Evolutionary conservation across 1,140 invertebrate species (phyloP).

Genomic region (Popillia japonica): DNA sequence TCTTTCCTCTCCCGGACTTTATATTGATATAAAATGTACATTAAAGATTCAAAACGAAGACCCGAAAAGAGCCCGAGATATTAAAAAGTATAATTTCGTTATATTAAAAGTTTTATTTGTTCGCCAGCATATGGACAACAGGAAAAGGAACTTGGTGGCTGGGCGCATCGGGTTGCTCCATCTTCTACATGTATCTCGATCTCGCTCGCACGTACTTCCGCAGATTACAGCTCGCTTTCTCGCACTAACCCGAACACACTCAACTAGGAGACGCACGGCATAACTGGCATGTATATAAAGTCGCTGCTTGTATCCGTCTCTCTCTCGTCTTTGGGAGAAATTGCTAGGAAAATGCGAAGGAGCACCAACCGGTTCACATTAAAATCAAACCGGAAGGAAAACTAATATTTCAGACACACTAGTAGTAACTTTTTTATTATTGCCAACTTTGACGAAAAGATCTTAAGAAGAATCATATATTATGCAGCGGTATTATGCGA

Average conservation of each 20-base stretch:
- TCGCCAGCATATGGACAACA: conserved; percentile 36
- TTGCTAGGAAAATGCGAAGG: neutral
- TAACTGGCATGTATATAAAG: conserved; percentile 8
- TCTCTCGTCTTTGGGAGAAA: neutral
- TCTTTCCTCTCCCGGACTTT: neutral
- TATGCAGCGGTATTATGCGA: neutral
- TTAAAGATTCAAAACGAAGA: conserved; percentile 17
- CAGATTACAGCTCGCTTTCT: no score
- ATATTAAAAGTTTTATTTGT: conserved; percentile 41
- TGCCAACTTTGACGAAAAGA: conserved; percentile 36
- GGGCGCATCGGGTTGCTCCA: no score
- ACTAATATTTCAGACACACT: conserved; percentile 38
- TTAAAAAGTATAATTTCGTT: conserved; percentile 42
- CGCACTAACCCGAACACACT: no score
- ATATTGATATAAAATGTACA: conserved; percentile 34
- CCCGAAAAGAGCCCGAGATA: conserved; percentile 3
- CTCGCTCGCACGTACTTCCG: no score
- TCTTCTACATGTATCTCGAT: no score
- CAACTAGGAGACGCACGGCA: neutral
- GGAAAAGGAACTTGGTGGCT: neutral
- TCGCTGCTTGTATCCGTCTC: neutral
- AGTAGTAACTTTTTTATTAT: conserved; percentile 29
- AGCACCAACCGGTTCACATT: neutral
- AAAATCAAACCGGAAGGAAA: conserved; percentile 34
- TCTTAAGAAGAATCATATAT: conserved; percentile 28